phyloP scores from a whole-genome alignment of 2,888 invertebrate genomes.

The Xylota sylvarum region DNA sequence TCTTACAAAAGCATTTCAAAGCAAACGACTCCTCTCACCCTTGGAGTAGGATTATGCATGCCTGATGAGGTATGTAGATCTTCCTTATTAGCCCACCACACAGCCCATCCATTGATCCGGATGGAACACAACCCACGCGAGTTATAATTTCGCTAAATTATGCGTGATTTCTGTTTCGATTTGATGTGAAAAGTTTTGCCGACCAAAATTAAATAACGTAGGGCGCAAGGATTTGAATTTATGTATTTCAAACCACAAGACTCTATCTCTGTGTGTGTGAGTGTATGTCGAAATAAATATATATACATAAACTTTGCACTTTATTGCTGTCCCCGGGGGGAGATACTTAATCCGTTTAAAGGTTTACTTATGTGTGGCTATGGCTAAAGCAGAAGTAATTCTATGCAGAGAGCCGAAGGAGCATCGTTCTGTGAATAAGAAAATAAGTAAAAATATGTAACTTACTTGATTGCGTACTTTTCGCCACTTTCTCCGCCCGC shows the following conservation, averaged over 20 bases:
- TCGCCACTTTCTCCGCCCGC: slow-evolving; percentile 83
- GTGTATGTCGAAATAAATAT: background rate
- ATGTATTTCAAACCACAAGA: background rate
- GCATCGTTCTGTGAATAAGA: slow-evolving; percentile 20
- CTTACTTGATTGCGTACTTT: slow-evolving; percentile 84
- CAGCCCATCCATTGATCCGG: background rate
- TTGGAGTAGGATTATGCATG: slow-evolving; percentile 2
- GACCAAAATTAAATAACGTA: slow-evolving; percentile 17
- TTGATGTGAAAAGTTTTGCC: slow-evolving; percentile 36
- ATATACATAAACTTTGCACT: slow-evolving; percentile 33
- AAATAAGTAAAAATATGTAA: slow-evolving; percentile 45
- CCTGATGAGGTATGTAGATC: slow-evolving; percentile 17
- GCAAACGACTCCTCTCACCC: background rate
- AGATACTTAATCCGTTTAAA: slow-evolving; percentile 33
- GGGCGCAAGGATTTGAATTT: slow-evolving; percentile 2
- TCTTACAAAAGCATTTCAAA: background rate
- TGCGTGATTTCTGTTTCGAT: slow-evolving; percentile 31
- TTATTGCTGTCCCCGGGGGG: slow-evolving; percentile 30
- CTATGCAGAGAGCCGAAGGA: background rate
- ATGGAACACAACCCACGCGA: background rate
- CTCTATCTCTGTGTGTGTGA: background rate
- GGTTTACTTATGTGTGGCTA: slow-evolving; percentile 48
- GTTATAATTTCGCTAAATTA: slow-evolving; percentile 37
- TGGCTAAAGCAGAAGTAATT: background rate
- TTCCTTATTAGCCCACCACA: background rate